These are phyloP conservation scores for Gymnorhina tibicen DNA, from an alignment of 2,113 vertebrate species.

Conservation along the genomic window DNA sequence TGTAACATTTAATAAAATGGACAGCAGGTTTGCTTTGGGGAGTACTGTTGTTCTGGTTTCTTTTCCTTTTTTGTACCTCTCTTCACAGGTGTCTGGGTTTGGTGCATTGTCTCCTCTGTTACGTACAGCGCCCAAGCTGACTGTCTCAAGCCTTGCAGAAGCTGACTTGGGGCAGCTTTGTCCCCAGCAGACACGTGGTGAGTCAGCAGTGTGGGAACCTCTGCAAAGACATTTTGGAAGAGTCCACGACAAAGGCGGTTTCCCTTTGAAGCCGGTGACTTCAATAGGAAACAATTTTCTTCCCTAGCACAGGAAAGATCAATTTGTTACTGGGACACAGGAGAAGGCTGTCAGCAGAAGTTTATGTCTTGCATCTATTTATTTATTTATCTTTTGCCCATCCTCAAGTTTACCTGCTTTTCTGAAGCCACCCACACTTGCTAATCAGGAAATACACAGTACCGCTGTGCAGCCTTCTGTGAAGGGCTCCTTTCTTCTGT, in stretches of 20 bases:
- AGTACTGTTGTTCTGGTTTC: background rate
- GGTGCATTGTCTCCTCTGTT: background rate
- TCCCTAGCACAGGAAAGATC: background rate
- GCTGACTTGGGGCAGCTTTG: background rate
- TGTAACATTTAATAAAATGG: background rate
- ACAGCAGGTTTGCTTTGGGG: background rate
- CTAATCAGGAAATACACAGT: background rate
- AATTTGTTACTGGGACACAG: background rate
- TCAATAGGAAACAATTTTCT: background rate
- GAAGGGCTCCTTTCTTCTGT: background rate
- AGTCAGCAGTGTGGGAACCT: background rate
- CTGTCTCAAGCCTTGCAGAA: background rate
- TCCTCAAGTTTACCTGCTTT: background rate
- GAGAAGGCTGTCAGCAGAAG: background rate
- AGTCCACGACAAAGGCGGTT: background rate
- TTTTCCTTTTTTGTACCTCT: background rate
- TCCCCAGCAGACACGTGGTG: accelerated
- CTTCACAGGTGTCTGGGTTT: background rate
- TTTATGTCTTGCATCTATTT: background rate
- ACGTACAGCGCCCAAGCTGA: background rate
- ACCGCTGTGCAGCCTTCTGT: background rate
- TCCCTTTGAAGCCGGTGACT: background rate
- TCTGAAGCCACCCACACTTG: background rate
- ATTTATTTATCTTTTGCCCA: background rate
- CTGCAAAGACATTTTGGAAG: background rate